These are phyloP conservation scores for Acanthochromis polyacanthus DNA, from an alignment of 2,113 vertebrate species.

Conservation along the genomic window DNA sequence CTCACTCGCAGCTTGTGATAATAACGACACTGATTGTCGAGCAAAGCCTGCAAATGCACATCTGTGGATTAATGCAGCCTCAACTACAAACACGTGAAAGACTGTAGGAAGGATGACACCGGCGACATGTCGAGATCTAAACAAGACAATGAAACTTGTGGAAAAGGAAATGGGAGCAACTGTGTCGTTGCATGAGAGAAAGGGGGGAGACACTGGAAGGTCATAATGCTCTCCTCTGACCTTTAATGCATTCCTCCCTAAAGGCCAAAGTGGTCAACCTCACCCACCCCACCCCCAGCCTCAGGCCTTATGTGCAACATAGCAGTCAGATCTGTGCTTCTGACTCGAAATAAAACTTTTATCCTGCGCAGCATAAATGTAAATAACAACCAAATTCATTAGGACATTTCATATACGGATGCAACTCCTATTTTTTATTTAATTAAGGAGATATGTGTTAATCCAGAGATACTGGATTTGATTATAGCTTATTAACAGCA, in stretches of 20 bases:
- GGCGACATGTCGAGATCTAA: not conserved
- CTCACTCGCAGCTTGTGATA: constrained; percentile 20
- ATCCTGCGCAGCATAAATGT: not conserved
- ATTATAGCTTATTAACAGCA: too few relatives aligned
- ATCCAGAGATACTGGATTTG: too few relatives aligned
- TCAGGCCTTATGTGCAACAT: not conserved
- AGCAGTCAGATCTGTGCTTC: constrained; percentile 34
- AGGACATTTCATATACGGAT: too few relatives aligned
- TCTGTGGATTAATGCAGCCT: constrained; percentile 15
- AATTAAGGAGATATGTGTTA: too few relatives aligned
- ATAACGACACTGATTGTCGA: constrained; percentile 7
- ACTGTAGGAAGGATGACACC: not conserved
- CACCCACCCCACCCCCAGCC: not conserved
- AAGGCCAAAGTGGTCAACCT: constrained; percentile 58
- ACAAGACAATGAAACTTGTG: not conserved
- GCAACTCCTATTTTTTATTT: not conserved
- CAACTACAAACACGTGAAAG: not conserved
- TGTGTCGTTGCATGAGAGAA: not conserved
- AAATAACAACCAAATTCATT: not conserved
- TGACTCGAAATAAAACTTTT: not conserved
- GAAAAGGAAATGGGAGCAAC: not conserved
- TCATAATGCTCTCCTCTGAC: constrained; percentile 29
- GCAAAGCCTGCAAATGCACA: not conserved
- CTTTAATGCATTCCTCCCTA: constrained; percentile 52
- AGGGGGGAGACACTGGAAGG: constrained; percentile 2